phyloP scores from a whole-genome alignment of 2,797 vertebrate genomes.

The Salmo trutta region DNA sequence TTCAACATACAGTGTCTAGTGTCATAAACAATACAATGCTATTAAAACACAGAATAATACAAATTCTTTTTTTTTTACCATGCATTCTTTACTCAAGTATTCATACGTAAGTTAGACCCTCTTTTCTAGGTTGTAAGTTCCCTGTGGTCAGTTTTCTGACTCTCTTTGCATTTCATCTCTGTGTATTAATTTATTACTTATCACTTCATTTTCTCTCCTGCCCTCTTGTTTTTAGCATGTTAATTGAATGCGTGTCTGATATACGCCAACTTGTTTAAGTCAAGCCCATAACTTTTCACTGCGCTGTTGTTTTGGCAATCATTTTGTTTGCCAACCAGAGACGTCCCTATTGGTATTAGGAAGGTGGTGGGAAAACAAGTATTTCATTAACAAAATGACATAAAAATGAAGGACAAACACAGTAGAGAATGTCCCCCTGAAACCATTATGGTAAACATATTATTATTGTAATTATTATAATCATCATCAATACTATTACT shows the following conservation, averaged over 20 bases:
- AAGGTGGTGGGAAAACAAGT: neutral
- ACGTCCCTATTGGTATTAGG: neutral
- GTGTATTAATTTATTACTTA: neutral
- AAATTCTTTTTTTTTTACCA: slow-evolving; percentile 39
- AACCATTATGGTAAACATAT: neutral
- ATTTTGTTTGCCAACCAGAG: neutral
- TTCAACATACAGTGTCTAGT: slow-evolving; percentile 72
- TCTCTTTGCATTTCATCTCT: neutral
- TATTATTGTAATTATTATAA: neutral
- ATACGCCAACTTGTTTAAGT: neutral
- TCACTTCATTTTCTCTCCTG: neutral
- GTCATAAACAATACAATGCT: slow-evolving; percentile 67
- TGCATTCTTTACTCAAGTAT: slow-evolving; percentile 64
- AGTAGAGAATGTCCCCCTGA: neutral
- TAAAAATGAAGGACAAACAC: neutral
- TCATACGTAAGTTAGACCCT: slow-evolving; percentile 34
- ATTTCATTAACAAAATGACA: neutral
- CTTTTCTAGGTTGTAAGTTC: slow-evolving; percentile 50
- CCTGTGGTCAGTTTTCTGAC: slow-evolving; percentile 50
- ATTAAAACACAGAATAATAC: slow-evolving; percentile 55
- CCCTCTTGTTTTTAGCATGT: neutral
- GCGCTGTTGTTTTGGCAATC: neutral
- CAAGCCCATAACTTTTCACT: neutral
- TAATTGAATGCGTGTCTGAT: neutral
- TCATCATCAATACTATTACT: neutral